Conservation (phyloP, 2,888 invertebrate genomes). For the Apamea anceps region DNA sequence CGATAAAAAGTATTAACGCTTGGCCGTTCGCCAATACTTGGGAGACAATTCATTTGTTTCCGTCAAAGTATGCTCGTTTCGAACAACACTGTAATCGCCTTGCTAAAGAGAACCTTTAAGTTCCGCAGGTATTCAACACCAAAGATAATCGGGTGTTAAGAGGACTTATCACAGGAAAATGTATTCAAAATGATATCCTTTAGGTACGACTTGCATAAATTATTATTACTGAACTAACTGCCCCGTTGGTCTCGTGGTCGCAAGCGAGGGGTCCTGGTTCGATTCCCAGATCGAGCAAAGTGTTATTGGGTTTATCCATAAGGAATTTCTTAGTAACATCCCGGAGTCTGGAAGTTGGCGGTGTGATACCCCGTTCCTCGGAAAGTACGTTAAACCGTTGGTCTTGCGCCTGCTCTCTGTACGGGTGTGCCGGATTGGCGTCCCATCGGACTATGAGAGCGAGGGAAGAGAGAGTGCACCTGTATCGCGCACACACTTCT, state of each 20-base stretch:
- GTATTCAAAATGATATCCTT: neutral
- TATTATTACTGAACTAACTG: neutral
- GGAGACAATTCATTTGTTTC: constrained; percentile 76
- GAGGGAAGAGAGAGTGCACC: too few species aligned
- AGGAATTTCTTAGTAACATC: neutral
- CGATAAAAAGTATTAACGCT: constrained; percentile 74
- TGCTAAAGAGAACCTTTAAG: constrained; percentile 28
- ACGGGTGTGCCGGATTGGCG: too few species aligned
- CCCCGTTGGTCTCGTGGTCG: neutral
- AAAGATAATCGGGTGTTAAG: constrained; percentile 5
- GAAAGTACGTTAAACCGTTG: too few species aligned
- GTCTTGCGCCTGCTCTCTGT: too few species aligned
- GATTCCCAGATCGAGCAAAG: neutral
- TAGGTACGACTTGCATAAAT: neutral
- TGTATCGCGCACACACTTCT: too few species aligned
- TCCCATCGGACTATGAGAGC: too few species aligned
- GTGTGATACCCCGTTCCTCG: neutral
- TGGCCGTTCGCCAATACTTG: constrained; percentile 75
- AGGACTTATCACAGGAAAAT: constrained; percentile 3
- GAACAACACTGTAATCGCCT: constrained; percentile 45
- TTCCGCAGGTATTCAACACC: constrained; percentile 19
- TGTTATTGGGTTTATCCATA: neutral
- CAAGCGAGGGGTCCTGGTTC: neutral
- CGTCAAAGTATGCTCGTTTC: constrained; percentile 63
- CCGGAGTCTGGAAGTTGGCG: neutral